Percentiles rank a stretch among this genome's conserved stretches.
Evolutionary conservation across 2,797 vertebrate genomes (phyloP).

Genomic region (Phylloscopus collybita): DNA sequence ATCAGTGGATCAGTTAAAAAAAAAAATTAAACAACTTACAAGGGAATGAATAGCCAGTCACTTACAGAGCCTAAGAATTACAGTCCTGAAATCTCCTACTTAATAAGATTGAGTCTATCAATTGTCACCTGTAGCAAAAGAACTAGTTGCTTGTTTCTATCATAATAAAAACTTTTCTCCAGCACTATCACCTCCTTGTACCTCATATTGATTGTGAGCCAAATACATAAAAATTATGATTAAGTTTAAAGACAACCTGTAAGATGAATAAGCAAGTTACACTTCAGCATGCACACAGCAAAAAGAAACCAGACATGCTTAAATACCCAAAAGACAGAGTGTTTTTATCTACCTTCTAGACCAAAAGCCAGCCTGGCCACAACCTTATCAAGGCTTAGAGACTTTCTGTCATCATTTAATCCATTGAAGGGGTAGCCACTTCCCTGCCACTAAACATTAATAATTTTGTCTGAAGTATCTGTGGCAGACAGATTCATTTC

Average conservation of each 20-base stretch:
- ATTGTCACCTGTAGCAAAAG: slow-evolving; percentile 1
- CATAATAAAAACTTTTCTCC: background rate
- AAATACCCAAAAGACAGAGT: slow-evolving; percentile 4
- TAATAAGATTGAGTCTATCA: background rate
- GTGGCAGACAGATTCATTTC: slow-evolving; percentile 73
- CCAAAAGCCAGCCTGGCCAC: slow-evolving; percentile 27
- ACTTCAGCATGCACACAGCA: slow-evolving; percentile 14
- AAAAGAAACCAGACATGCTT: slow-evolving; percentile 67
- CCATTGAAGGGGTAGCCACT: slow-evolving; percentile 19
- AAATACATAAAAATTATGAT: slow-evolving; percentile 46
- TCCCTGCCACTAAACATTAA: slow-evolving; percentile 63
- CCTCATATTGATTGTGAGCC: slow-evolving; percentile 48
- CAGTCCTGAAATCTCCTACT: background rate
- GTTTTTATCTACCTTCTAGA: slow-evolving; percentile 61
- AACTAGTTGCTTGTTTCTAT: slow-evolving; percentile 40
- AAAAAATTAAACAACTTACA: background rate
- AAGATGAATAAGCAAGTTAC: slow-evolving; percentile 50
- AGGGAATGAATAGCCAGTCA: background rate
- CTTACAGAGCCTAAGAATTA: background rate
- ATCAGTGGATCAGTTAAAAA: background rate
- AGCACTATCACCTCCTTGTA: background rate
- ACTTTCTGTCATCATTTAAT: slow-evolving; percentile 65
- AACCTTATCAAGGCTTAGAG: slow-evolving; percentile 67
- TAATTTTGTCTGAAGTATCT: slow-evolving; percentile 65
- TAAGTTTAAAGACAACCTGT: slow-evolving; percentile 52